These are phyloP conservation scores for Lepetodrilus schrolli DNA, from an alignment of 2,888 invertebrate species.

Conservation along the genomic window DNA sequence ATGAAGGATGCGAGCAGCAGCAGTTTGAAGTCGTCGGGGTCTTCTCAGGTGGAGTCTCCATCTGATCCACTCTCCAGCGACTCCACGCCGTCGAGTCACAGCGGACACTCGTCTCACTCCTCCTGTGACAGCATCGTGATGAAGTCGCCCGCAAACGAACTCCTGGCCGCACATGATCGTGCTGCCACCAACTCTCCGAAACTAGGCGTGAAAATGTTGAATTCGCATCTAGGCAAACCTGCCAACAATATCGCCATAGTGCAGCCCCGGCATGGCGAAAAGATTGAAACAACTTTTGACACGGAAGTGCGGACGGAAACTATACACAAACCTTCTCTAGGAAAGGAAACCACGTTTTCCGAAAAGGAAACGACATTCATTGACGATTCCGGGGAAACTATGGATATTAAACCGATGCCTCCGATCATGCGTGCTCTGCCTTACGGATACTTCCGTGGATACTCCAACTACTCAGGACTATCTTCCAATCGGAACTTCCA, in stretches of 20 bases:
- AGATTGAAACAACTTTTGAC: constrained; percentile 73
- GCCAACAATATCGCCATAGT: constrained; percentile 69
- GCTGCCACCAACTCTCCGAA: constrained; percentile 60
- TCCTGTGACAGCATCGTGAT: constrained; percentile 62
- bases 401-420: constrained; percentile 92
- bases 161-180: constrained; percentile 1
- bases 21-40: constrained; percentile 1
- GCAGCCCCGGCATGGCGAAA: constrained; percentile 67
- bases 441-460: constrained; percentile 65
- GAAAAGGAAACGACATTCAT: constrained; percentile 78
- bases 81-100: constrained; percentile 8
- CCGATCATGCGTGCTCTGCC: constrained; percentile 80
- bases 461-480: constrained; percentile 56
- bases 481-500: constrained; percentile 61
- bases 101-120: constrained; percentile 39
- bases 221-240: constrained; percentile 56
- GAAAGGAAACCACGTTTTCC: constrained; percentile 62
- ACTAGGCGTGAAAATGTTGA: constrained; percentile 65
- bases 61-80: not conserved
- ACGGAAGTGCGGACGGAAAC: constrained; percentile 69
- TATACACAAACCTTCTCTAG: constrained; percentile 51
- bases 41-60: constrained; percentile 4
- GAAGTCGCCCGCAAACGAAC: constrained; percentile 43
- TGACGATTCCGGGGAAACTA: constrained; percentile 78
- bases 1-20: constrained; percentile 20